These are phyloP conservation scores for Melanotaenia parkinsoni DNA, from an alignment of 2,797 vertebrate genomes.

Conservation along the genomic window DNA sequence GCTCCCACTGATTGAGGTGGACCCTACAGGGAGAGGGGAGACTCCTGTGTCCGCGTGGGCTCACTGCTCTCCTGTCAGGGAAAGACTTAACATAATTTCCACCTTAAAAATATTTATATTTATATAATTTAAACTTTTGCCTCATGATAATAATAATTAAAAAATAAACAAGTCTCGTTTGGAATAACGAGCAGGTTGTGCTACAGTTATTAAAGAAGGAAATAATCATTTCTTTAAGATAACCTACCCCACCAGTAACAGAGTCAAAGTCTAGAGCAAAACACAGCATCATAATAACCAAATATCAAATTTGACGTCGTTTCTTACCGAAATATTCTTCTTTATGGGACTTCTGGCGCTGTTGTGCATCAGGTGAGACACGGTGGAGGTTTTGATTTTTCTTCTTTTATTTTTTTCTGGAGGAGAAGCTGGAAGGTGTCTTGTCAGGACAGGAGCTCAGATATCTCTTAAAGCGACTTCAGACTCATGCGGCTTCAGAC, in stretches of 20 bases:
- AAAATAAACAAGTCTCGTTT: background rate
- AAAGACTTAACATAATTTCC: conserved; percentile 16
- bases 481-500: conserved; percentile 37
- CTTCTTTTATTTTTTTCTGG: conserved; percentile 3
- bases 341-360: conserved; percentile 22
- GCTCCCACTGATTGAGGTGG: conserved; percentile 17
- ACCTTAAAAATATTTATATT: background rate
- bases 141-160: background rate
- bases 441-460: conserved; percentile 37
- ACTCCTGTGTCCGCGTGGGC: background rate
- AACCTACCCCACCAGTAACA: background rate
- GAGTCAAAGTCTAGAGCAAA: background rate
- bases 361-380: conserved; percentile 61
- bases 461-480: conserved; percentile 68
- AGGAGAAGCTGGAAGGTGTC: conserved; percentile 47
- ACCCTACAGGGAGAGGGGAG: conserved; percentile 49
- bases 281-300: background rate
- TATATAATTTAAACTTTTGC: conserved; percentile 6
- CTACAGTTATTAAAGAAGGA: conserved; percentile 6
- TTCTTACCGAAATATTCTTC: conserved; percentile 52
- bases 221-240: conserved; percentile 6
- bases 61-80: conserved; percentile 19
- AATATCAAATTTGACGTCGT: background rate
- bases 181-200: background rate
- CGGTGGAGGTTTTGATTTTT: conserved; percentile 7